These are phyloP conservation scores for Drosophila antonietae DNA, from an alignment of 2,888 invertebrate genomes.

Conservation along the genomic window DNA sequence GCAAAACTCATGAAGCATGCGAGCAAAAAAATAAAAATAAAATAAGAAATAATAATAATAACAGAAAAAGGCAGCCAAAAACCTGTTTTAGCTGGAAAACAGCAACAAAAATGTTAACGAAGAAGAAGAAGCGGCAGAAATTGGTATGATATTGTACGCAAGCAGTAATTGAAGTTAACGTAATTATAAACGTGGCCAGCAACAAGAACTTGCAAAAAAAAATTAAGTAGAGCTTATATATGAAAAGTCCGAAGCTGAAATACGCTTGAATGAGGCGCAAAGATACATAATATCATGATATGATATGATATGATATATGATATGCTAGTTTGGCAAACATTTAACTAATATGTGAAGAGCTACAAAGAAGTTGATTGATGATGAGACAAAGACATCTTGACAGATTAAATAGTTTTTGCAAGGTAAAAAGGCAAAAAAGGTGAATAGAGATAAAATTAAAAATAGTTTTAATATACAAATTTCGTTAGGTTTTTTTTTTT, in stretches of 20 bases:
- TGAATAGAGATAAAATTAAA: not conserved
- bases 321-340: not conserved
- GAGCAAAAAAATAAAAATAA: conserved; percentile 15
- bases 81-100: conserved; percentile 55
- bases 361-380: not conserved
- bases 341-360: not conserved
- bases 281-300: not conserved
- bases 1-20: conserved; percentile 57
- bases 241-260: not conserved
- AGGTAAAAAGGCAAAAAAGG: not conserved
- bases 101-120: conserved; percentile 24
- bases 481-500: not conserved
- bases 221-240: not conserved
- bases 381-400: not conserved
- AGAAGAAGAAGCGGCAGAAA: conserved; percentile 32
- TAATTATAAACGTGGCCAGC: conserved; percentile 66
- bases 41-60: conserved; percentile 9
- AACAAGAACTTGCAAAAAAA: conserved; percentile 27
- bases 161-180: conserved; percentile 77
- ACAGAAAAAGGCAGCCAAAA: conserved; percentile 30
- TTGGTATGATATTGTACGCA: conserved; percentile 70
- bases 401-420: not conserved
- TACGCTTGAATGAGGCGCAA: conserved; percentile 1
- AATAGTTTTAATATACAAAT: not conserved
- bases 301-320: too few relatives aligned